A percentile compares a stretch with the other conserved stretches of the same genome.
phyloP scores from a whole-genome alignment of 2,113 vertebrate genomes.

The Echinops telfairi region DNA sequence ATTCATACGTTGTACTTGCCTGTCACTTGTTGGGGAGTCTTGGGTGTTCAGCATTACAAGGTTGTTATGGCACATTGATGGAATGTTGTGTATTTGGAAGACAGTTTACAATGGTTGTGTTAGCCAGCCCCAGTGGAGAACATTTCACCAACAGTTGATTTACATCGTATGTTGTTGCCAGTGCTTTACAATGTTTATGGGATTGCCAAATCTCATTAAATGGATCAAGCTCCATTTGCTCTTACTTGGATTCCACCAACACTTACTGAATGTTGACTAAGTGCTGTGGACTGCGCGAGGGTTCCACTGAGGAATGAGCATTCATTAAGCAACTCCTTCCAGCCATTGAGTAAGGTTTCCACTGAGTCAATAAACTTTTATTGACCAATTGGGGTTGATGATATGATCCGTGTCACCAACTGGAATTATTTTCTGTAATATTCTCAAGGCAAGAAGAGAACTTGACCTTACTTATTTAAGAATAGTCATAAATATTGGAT shows the following conservation, averaged over 20 bases:
- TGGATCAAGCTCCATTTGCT: conserved; percentile 65
- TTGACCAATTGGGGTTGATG: no score
- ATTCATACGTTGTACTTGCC: not conserved
- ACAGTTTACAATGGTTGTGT: conserved; percentile 45
- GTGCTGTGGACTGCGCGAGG: conserved; percentile 10
- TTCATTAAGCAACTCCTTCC: conserved; percentile 62
- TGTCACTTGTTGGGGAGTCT: conserved; percentile 9
- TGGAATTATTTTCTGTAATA: conserved; percentile 47
- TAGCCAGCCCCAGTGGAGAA: conserved; percentile 72
- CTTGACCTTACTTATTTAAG: not conserved
- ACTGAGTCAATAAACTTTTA: conserved; percentile 15
- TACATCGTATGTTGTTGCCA: conserved; percentile 67
- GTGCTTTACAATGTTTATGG: conserved; percentile 63
- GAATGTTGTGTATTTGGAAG: conserved; percentile 69
- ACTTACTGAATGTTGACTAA: conserved; percentile 69
- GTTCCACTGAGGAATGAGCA: conserved; percentile 55
- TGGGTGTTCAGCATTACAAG: conserved; percentile 9
- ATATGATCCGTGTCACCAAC: not conserved
- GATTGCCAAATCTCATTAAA: conserved; percentile 75
- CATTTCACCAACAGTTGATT: conserved; percentile 66
- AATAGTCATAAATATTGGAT: not conserved
- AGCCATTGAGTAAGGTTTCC: not conserved
- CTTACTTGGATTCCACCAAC: conserved; percentile 54
- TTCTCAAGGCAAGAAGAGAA: conserved; percentile 34
- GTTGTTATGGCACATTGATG: conserved; percentile 32